Evolutionary conservation across 2,888 invertebrate genomes (phyloP), one percentile per base, ranked within the genome.

Genomic region (Brachynemurus nebulosus): DNA sequence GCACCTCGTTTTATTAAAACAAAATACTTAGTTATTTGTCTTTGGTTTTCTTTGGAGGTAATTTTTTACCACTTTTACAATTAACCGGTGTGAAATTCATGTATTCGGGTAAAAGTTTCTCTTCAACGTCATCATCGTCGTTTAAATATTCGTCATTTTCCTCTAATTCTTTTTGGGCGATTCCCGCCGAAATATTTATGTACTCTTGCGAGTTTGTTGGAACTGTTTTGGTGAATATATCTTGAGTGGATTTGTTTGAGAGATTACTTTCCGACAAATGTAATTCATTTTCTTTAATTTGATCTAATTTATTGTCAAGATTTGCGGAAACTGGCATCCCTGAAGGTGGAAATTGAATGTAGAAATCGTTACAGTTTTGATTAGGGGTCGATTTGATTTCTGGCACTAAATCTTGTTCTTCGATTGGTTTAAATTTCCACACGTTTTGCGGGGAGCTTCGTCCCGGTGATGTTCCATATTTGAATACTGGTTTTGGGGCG

Each of bases 281-380:
- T 5, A 25, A 14, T 21, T 40, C 40, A 16, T 14, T 20, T 40
- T 40, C 40, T 17, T 25, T 40, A 8, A 40, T 40, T 40, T 40
- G 25, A 40, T 25, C 25, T 7, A 40, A 12, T 40, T 40, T 40
- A 14, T 14, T 14, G 14, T 25, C 27, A 21, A 42, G 35, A 8
- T 20, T 34, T 14, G 19, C 33, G 33, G 64, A 59, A 46, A 70
- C 58, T n/a, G 70, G 69, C 46, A 66, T 55, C 50, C 71, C 71
- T 17, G 69, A 69, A 4, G 69, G 68, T 40, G 70, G 69, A 53
- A 68, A 72, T 4, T 67, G 63, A 38, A 70, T 70, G 51, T 70
- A 71, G 54, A 69, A 67, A 40, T 66, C 64, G 46, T 64, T 64
- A 37, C 56, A n/a, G n/a, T n/a, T n/a, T n/a, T n/a, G n/a, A n/a